Evolutionary conservation across 1,140 invertebrate genomes (phyloP).

Genomic region (Thereuonema tuberculata): DNA sequence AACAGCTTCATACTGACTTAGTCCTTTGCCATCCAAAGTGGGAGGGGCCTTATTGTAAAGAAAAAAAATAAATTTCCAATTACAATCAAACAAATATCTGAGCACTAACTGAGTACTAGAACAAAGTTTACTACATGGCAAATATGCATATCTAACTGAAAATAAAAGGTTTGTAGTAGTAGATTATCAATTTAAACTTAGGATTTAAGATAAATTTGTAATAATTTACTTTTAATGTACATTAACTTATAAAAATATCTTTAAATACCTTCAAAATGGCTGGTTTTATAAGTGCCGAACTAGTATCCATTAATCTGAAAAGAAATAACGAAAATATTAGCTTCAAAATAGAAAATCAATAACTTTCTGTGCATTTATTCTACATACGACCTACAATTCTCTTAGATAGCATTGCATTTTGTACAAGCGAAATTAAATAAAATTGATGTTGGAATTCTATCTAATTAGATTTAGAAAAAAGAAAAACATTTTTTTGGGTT

Average conservation of each 20-base stretch:
- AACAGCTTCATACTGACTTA: constrained; percentile 74
- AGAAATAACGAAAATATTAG: constrained; percentile 11
- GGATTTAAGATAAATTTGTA: no score
- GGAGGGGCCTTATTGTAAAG: constrained; percentile 36
- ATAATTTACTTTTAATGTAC: no score
- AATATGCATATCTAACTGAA: background rate
- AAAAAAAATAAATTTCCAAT: background rate
- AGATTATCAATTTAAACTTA: no score
- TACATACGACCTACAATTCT: no score
- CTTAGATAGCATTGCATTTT: no score
- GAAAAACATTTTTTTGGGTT: no score
- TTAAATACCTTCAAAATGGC: no score
- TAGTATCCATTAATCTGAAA: constrained; percentile 52
- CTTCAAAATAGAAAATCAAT: background rate
- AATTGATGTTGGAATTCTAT: no score
- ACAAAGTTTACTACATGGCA: constrained; percentile 5
- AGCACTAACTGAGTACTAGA: background rate
- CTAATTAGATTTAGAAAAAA: no score
- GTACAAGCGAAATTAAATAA: no score
- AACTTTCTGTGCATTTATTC: background rate
- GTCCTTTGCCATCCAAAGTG: constrained; percentile 53
- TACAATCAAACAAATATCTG: background rate
- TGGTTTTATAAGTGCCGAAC: constrained; percentile 52
- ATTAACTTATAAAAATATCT: constrained; percentile 3
- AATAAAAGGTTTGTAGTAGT: background rate